A percentile compares a stretch with the other conserved stretches of the same genome.
phyloP scores from a whole-genome alignment of 2,888 invertebrate species.

The Terebella lapidaria region DNA sequence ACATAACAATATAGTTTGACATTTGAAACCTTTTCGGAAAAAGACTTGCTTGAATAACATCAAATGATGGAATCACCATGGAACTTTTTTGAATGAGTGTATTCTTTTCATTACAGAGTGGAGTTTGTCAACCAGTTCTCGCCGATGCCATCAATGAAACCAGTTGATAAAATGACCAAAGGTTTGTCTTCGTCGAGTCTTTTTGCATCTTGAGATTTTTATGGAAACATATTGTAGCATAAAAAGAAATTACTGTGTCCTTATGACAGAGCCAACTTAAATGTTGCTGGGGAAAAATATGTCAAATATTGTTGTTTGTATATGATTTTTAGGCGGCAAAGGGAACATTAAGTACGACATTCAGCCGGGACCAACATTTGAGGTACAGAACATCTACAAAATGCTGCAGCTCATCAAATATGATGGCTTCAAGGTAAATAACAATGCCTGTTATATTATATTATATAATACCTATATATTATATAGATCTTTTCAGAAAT shows the following conservation, averaged over 20 bases:
- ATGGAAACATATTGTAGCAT: too few relatives aligned
- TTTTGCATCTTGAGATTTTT: too few relatives aligned
- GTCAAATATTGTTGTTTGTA: neutral
- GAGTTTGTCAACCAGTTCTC: constrained; percentile 46
- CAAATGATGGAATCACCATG: too few relatives aligned
- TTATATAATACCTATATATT: neutral
- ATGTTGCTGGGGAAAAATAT: too few relatives aligned
- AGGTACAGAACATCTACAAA: constrained; percentile 81
- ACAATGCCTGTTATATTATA: neutral
- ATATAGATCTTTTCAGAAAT: neutral
- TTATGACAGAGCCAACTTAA: too few relatives aligned
- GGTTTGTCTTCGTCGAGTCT: constrained; percentile 8
- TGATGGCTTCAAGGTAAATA: constrained; percentile 53
- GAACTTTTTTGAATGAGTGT: too few relatives aligned
- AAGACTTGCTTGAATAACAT: too few relatives aligned
- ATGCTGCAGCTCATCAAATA: constrained; percentile 73
- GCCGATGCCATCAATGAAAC: constrained; percentile 21
- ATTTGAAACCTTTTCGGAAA: too few relatives aligned
- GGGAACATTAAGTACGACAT: constrained; percentile 34
- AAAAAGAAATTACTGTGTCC: too few relatives aligned
- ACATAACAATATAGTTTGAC: neutral
- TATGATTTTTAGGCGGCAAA: constrained; percentile 5
- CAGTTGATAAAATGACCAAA: constrained; percentile 11
- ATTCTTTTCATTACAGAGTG: constrained; percentile 35
- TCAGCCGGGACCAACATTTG: constrained; percentile 70